phyloP scores from a whole-genome alignment of 1,140 invertebrate genomes.

The Cardiocondyla obscurior region DNA sequence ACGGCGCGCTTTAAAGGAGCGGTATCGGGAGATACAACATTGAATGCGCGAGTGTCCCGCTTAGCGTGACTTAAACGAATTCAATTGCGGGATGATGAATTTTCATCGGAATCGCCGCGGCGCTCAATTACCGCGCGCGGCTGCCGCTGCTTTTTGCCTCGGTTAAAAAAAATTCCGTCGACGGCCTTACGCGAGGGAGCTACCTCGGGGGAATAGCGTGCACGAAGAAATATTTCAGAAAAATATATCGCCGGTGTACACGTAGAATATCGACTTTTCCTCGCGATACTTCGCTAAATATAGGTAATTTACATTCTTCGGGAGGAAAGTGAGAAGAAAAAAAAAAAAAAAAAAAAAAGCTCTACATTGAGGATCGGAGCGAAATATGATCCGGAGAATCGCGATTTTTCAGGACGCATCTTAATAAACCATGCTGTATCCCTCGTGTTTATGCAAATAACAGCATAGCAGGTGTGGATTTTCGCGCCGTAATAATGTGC shows the following conservation, averaged over 20 bases:
- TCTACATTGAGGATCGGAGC: background rate
- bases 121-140: background rate
- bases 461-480: background rate
- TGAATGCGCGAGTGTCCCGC: background rate
- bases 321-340: background rate
- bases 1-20: conserved; percentile 21
- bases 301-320: background rate
- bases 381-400: background rate
- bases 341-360: background rate
- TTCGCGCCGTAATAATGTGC: background rate
- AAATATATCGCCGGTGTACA: background rate
- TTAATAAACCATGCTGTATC: conserved; percentile 22
- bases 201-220: background rate
- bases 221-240: background rate
- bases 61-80: background rate
- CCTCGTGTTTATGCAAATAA: background rate
- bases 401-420: background rate
- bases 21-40: background rate
- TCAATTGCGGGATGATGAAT: conserved; percentile 24
- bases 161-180: background rate
- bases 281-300: background rate
- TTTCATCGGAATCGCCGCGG: background rate
- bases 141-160: background rate
- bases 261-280: conserved; percentile 1
- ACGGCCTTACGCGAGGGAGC: background rate